These are phyloP conservation scores for Ephialtes manifestator DNA, from an alignment of 2,888 invertebrate genomes.

Conservation along the genomic window DNA sequence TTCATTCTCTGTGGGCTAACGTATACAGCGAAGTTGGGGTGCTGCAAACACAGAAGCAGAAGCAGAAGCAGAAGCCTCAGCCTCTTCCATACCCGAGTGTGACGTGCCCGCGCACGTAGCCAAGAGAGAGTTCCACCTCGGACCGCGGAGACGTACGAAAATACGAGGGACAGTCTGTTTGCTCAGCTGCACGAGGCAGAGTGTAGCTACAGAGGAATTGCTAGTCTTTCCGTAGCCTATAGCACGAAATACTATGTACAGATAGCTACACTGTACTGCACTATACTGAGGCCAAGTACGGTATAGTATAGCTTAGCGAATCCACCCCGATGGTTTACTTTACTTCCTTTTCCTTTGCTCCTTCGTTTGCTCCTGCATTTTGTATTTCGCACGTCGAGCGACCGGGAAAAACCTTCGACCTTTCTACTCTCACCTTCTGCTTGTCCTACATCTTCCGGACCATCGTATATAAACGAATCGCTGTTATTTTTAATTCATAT, in stretches of 20 bases:
- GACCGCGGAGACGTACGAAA: slow-evolving; percentile 68
- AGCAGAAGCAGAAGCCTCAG: slow-evolving; percentile 47
- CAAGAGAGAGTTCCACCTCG: slow-evolving; percentile 55
- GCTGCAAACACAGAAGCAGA: slow-evolving; percentile 48
- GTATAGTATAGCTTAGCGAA: slow-evolving; percentile 38
- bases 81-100: slow-evolving; percentile 58
- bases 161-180: slow-evolving; percentile 73
- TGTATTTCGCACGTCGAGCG: slow-evolving; percentile 59
- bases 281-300: slow-evolving; percentile 20
- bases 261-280: slow-evolving; percentile 22
- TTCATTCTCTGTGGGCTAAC: slow-evolving; percentile 28
- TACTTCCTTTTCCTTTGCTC: slow-evolving; percentile 31
- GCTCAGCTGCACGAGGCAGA: slow-evolving; percentile 71
- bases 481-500: not conserved
- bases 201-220: slow-evolving; percentile 62
- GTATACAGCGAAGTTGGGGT: slow-evolving; percentile 61
- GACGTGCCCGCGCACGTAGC: slow-evolving; percentile 54
- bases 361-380: slow-evolving; percentile 56
- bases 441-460: slow-evolving; percentile 38
- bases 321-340: slow-evolving; percentile 50
- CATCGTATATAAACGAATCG: not conserved
- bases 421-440: slow-evolving; percentile 54
- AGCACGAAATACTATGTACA: slow-evolving; percentile 22
- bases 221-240: slow-evolving; percentile 61
- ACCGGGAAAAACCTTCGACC: slow-evolving; percentile 54